Base-by-base conservation (phyloP, 2,113 vertebrate genomes). In the Aspiorhynchus laticeps region DNA sequence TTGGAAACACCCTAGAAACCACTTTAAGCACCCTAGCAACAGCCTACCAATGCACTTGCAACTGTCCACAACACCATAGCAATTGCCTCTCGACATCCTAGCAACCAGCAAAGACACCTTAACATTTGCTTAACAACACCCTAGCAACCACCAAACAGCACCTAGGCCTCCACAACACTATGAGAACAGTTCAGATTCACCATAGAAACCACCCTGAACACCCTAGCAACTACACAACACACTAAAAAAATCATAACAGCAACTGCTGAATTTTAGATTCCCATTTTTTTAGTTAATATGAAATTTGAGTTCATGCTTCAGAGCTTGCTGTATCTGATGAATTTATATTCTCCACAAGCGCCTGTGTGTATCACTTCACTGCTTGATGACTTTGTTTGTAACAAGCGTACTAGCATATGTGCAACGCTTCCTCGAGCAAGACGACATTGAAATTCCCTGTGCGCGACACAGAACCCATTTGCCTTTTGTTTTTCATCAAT, bases 401-500 rank as follows among this genome's bases (percentile, higher is more conserved):
- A 82, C 38, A 82, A 82, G 38, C 31, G 28, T 38, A 21, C 1
- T 65, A 85, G 36, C 87, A 75, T 67, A 69, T 81, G 71, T 36
- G 24, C 77, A 69, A 41, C 5, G n/a, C 8, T 59, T 88, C 69
- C 12, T 46, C 86, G 78, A 83, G 21, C 83, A 81, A 78, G 26
- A 65, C 63, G 11, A 33, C 82, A 88, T 83, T 82, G 38, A 85
- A 82, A 88, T 88, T 87, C 85, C 61, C 51, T 43, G 61, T 21
- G 78, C 59, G 61, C 4, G 4, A 81, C 86, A 9, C 87, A 43
- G 65, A 83, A 82, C 83, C 83, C 63, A 88, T 84, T 88, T 87
- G 43, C 21, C 75, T 79, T 86, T 87, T 87, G 81, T 86, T 89
- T 90, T 82, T 24, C 46, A 78, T 78, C 75, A 76, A 67, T 75